Evolutionary conservation across 2,113 vertebrate species (phyloP).

Genomic region (Isichthys henryi): DNA sequence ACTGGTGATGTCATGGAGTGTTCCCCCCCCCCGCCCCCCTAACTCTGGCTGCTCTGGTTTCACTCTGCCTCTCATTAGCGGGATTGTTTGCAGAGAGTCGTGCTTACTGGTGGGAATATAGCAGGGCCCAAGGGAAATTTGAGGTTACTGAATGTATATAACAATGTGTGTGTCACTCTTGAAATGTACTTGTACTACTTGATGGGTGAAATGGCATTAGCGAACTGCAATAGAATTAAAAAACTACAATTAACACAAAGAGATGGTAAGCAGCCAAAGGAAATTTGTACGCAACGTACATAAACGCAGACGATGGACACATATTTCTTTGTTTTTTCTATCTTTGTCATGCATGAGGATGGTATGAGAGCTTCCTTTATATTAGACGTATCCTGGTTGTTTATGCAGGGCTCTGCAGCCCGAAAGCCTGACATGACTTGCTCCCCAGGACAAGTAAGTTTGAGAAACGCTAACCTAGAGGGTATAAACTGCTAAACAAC

Average conservation of each 20-base stretch:
- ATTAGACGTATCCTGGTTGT: not conserved
- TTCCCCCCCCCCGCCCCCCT: not conserved
- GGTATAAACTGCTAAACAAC: not conserved
- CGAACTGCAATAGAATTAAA: not conserved
- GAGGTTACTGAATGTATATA: not conserved
- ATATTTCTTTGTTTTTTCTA: not conserved
- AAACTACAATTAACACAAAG: not conserved
- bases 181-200: not conserved
- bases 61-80: not conserved
- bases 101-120: not conserved
- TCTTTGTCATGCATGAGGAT: not conserved
- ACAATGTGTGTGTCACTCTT: not conserved
- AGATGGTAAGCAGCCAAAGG: not conserved
- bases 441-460: too few species aligned
- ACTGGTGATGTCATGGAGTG: not conserved
- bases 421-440: too few species aligned
- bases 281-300: not conserved
- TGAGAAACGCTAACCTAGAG: not conserved
- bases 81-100: not conserved
- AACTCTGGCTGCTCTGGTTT: not conserved
- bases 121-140: not conserved
- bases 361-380: not conserved
- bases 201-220: not conserved
- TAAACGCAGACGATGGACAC: not conserved
- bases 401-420: too few species aligned